Base-by-base conservation (phyloP, 2,888 invertebrate species). In the Hyposoter dolosus region DNA sequence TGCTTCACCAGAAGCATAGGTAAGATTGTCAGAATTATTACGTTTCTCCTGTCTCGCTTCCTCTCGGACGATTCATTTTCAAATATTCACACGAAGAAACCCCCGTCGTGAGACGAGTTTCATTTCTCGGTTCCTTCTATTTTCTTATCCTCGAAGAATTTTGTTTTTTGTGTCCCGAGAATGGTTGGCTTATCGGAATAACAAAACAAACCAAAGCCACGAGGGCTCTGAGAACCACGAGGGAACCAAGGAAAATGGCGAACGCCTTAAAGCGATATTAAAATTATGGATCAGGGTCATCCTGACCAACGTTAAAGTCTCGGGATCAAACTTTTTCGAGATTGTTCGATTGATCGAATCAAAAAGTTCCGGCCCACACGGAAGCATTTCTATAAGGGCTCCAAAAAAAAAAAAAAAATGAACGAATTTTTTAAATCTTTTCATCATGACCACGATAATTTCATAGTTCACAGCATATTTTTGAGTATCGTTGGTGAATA, bases 1-100 rank as follows among this genome's bases (percentile, higher is more conserved):
- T 87, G 78, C 79, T 79, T 68, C 86, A 81, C 35, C 88, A 86
- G 19, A 75, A 81, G 72, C 87, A 86, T 71, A 88, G 89, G 91
- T 91, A 83, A 89, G 76, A 81, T 65, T 35, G 53, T 77, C 28
- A 63, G 32, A 53, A 68, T 28, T 28, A n/a, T 23, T 19, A 40
- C 17, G 17, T 7, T 71, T 76, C 15, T 9, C 23, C 9, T 28
- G 1, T 69, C 19, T 17, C 9, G 15, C 12, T 53, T 45, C 17
- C 15, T 35, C 15, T 17, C 32, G 5, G 15, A 23, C 45, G n/a
- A 5, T 28, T 28, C 1, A 17, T 53, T 53, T 65, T 17, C 3
- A 7, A 10, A 71, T 47, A 50, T 78, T 32, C 12, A 23, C 7
- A 56, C 71, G 82, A 82, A 85, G 82, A 85, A 79, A 82, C 75